phyloP scores from a whole-genome alignment of 1,140 invertebrate genomes.

The Hycleus phaleratus region DNA sequence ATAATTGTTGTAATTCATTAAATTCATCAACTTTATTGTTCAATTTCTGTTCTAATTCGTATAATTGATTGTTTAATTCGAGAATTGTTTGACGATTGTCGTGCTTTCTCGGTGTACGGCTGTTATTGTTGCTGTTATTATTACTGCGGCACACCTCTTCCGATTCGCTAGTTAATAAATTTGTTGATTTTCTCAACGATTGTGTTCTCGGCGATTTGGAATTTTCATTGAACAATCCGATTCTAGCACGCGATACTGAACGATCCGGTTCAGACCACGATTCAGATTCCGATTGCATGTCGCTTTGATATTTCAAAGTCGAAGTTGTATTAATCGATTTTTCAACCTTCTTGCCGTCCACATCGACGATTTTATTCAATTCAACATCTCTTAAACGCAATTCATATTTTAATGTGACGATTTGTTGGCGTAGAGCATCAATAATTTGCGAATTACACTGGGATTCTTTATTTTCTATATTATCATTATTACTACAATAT shows the following conservation, averaged over 20 bases:
- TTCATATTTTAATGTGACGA: constrained; percentile 42
- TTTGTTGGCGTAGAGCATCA: constrained; percentile 31
- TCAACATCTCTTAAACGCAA: constrained; percentile 43
- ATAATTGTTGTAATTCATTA: not conserved
- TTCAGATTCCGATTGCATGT: constrained; percentile 56
- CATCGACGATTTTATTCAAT: constrained; percentile 34
- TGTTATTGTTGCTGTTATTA: not conserved
- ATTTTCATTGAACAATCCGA: constrained; percentile 51
- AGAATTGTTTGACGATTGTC: constrained; percentile 21
- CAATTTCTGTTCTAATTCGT: constrained; percentile 25
- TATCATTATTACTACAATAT: constrained; percentile 33
- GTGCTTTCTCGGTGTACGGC: not conserved
- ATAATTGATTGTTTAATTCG: constrained; percentile 24
- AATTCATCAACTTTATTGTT: constrained; percentile 18
- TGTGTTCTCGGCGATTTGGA: constrained; percentile 19
- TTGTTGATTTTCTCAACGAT: constrained; percentile 7
- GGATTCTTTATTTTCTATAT: constrained; percentile 24
- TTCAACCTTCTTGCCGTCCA: not conserved
- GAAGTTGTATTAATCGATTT: constrained; percentile 19
- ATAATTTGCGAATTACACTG: constrained; percentile 26
- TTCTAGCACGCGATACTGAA: constrained; percentile 66
- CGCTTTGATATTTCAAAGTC: constrained; percentile 24
- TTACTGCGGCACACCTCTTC: constrained; percentile 3
- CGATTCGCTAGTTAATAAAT: constrained; percentile 23
- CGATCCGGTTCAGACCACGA: constrained; percentile 79